A percentile compares a stretch with the other conserved stretches of the same genome.
Evolutionary conservation across 2,113 vertebrate genomes (phyloP).

Genomic region (Parus major): DNA sequence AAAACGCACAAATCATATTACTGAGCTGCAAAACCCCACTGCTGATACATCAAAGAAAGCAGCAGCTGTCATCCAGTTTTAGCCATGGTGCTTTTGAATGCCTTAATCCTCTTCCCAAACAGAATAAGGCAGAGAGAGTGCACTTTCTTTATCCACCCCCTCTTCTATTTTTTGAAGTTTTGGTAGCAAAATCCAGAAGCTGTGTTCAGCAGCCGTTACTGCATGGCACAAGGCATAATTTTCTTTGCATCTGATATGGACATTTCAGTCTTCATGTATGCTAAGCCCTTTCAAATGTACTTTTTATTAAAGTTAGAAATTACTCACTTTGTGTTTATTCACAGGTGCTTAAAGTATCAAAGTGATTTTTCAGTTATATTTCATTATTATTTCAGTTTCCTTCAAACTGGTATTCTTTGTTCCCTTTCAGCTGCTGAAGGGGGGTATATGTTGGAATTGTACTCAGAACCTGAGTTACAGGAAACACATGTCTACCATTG

Average conservation of each 20-base stretch:
- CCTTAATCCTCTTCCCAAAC: slow-evolving; percentile 49
- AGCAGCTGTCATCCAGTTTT: slow-evolving; percentile 51
- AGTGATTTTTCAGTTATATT: background rate
- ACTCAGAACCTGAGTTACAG: background rate
- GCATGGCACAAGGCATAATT: background rate
- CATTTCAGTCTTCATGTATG: background rate
- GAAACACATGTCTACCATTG: background rate
- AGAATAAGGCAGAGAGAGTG: background rate
- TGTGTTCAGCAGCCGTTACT: background rate
- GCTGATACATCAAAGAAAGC: slow-evolving; percentile 39
- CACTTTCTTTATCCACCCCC: background rate
- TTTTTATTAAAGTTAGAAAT: background rate
- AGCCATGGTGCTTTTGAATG: background rate
- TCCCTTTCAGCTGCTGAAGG: background rate
- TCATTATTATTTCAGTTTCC: background rate
- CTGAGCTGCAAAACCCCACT: background rate
- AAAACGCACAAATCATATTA: background rate
- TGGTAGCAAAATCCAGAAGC: background rate
- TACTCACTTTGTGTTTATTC: background rate
- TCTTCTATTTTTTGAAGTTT: background rate
- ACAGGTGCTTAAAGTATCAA: background rate
- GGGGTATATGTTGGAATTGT: background rate
- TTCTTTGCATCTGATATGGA: background rate
- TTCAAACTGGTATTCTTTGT: background rate
- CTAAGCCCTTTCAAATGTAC: background rate